phyloP scores from a whole-genome alignment of 2,113 vertebrate species.

The human (Homo sapiens) region DNA sequence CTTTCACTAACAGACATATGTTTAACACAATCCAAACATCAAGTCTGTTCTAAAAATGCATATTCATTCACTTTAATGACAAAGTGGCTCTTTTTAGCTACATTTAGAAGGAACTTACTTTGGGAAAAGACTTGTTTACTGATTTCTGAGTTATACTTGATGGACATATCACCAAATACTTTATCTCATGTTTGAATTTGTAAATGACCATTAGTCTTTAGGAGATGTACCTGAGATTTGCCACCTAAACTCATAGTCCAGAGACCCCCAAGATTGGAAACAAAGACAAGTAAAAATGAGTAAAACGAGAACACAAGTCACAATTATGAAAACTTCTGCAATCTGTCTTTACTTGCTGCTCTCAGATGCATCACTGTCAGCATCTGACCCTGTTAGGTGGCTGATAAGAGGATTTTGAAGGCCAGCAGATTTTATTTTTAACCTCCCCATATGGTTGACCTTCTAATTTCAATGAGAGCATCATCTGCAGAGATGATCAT shows the following conservation, averaged over 20 bases:
- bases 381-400: constrained; percentile 68
- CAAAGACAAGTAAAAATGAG: constrained; percentile 54
- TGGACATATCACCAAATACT: constrained; percentile 24
- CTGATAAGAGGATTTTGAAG: constrained; percentile 74
- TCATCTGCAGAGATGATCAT: constrained; percentile 66
- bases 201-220: background rate
- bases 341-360: constrained; percentile 56
- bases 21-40: constrained; percentile 72
- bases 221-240: background rate
- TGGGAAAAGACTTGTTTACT: constrained; percentile 48
- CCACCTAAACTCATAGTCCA: constrained; percentile 24
- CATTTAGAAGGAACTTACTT: constrained; percentile 57
- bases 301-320: constrained; percentile 55
- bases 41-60: constrained; percentile 72
- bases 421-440: constrained; percentile 77
- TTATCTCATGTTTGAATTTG: constrained; percentile 14
- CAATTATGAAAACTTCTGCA: constrained; percentile 44
- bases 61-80: constrained; percentile 76
- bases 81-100: constrained; percentile 68
- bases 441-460: constrained; percentile 75
- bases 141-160: constrained; percentile 40
- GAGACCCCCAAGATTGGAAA: constrained; percentile 34
- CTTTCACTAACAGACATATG: constrained; percentile 71
- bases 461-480: constrained; percentile 62
- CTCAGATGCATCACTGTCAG: constrained; percentile 63